phyloP scores from a whole-genome alignment of 2,797 vertebrate species.

The Poecile montanus region DNA sequence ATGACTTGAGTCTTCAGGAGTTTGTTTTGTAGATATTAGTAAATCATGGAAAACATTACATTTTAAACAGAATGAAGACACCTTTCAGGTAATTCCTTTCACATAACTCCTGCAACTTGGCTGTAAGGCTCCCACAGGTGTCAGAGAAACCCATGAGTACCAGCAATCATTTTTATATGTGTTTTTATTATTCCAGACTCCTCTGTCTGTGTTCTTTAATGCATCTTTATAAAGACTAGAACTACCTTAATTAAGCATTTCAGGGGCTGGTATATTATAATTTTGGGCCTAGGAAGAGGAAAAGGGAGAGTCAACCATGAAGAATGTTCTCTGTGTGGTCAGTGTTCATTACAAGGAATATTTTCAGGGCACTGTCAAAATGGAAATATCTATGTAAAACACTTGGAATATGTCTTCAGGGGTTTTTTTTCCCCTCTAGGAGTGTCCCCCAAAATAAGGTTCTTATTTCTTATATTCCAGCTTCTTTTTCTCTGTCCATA shows the following conservation, averaged over 20 bases:
- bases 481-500: neutral
- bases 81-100: neutral
- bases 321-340: neutral
- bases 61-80: neutral
- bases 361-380: neutral
- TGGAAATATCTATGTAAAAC: neutral
- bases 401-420: neutral
- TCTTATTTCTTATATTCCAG: neutral
- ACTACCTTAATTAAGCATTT: neutral
- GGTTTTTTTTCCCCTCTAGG: accelerated
- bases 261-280: neutral
- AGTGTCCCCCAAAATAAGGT: neutral
- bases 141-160: neutral
- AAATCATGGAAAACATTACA: neutral
- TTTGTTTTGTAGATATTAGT: neutral
- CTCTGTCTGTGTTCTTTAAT: neutral
- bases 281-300: neutral
- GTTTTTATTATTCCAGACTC: neutral
- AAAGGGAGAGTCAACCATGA: neutral
- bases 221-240: neutral
- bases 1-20: neutral
- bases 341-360: neutral
- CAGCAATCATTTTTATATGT: neutral
- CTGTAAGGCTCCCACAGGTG: neutral
- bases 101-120: neutral